Percentiles rank a stretch among this genome's conserved stretches.
phyloP scores from a whole-genome alignment of 2,888 invertebrate genomes.

The Fragum whitleyi region DNA sequence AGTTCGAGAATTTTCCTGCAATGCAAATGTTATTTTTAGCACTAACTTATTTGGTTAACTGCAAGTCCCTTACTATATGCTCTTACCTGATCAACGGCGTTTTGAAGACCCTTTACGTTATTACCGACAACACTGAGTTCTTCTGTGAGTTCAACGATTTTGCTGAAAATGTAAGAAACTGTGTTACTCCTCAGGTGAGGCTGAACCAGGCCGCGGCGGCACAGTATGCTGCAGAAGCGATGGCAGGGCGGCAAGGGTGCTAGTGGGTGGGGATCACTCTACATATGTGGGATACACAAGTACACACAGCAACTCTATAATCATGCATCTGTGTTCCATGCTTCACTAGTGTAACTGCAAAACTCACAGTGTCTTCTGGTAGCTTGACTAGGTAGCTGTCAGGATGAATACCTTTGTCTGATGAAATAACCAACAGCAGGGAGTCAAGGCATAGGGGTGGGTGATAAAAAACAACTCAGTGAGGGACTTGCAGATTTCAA shows the following conservation, averaged over 20 bases:
- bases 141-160: slow-evolving; percentile 99
- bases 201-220: slow-evolving; percentile 48
- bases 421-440: slow-evolving; percentile 19
- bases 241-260: slow-evolving; percentile 21
- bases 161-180: slow-evolving; percentile 86
- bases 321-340: slow-evolving; percentile 37
- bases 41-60: slow-evolving; percentile 58
- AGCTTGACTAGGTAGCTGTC: neutral
- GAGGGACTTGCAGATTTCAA: slow-evolving; percentile 21
- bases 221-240: slow-evolving; percentile 39
- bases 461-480: slow-evolving; percentile 9
- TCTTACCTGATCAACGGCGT: slow-evolving; percentile 86
- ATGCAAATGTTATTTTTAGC: slow-evolving; percentile 68
- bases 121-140: slow-evolving; percentile 99
- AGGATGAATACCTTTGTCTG: neutral
- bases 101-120: slow-evolving; percentile 99
- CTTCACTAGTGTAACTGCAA: slow-evolving; percentile 8
- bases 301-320: slow-evolving; percentile 34
- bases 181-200: slow-evolving; percentile 61
- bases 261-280: slow-evolving; percentile 14
- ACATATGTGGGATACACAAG: slow-evolving; percentile 10
- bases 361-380: neutral
- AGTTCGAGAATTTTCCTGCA: slow-evolving; percentile 98
- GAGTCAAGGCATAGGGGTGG: neutral
- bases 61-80: slow-evolving; percentile 63